Conservation (phyloP, 2,888 invertebrate genomes). For the Drosophila robusta region DNA sequence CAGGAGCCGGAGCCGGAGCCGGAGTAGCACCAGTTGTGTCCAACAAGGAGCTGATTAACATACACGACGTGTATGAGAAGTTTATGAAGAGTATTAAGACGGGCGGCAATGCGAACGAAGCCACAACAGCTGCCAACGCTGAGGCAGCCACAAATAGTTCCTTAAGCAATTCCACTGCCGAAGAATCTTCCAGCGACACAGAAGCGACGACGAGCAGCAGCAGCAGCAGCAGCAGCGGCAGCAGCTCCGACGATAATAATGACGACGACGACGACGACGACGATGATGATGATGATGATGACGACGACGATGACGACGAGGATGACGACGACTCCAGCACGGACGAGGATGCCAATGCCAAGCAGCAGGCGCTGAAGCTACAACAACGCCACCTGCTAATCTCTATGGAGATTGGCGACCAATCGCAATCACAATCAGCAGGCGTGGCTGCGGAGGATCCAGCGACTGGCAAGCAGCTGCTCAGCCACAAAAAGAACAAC, state of each 20-base stretch:
- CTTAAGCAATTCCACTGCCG: slow-evolving; percentile 64
- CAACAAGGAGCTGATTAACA: slow-evolving; percentile 66
- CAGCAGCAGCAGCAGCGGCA: slow-evolving; percentile 44
- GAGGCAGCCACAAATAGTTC: slow-evolving; percentile 44
- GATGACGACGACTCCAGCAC: slow-evolving; percentile 35
- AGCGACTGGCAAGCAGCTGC: slow-evolving; percentile 30
- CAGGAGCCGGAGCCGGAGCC: background rate
- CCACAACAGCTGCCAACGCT: slow-evolving; percentile 5
- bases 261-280: slow-evolving; percentile 27
- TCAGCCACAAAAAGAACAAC: slow-evolving; percentile 62
- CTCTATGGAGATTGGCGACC: slow-evolving; percentile 20
- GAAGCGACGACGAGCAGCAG: slow-evolving; percentile 52
- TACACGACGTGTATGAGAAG: slow-evolving; percentile 83
- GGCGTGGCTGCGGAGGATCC: slow-evolving; percentile 29
- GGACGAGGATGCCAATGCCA: slow-evolving; percentile 27
- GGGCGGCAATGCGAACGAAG: slow-evolving; percentile 47
- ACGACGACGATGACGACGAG: slow-evolving; percentile 29
- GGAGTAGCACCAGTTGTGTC: background rate
- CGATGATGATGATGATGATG: slow-evolving; percentile 24
- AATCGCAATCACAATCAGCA: slow-evolving; percentile 20
- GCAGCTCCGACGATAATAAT: slow-evolving; percentile 42
- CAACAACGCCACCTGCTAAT: slow-evolving; percentile 27
- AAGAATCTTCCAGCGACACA: slow-evolving; percentile 62
- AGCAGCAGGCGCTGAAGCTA: slow-evolving; percentile 3
- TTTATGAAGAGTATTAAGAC: slow-evolving; percentile 83